Conservation (phyloP, 2,113 vertebrate species). For the Dermatemys mawii region DNA sequence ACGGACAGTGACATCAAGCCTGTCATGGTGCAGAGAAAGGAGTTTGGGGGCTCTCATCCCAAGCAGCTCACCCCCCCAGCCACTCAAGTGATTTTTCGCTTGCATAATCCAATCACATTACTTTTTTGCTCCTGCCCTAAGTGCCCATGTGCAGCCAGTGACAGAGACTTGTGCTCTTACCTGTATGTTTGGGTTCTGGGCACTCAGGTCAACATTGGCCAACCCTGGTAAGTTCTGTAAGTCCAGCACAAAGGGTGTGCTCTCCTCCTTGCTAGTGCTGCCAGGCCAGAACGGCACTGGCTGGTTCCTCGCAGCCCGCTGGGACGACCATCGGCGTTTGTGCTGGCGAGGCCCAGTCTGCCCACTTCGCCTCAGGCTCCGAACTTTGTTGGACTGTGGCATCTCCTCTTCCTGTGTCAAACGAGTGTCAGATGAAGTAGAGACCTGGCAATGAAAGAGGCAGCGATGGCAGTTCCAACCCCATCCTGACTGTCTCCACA, state of each 20-base stretch:
- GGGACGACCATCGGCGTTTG: constrained; percentile 74
- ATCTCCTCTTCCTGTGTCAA: constrained; percentile 61
- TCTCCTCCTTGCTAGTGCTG: constrained; percentile 70
- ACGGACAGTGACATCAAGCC: neutral
- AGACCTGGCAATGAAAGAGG: constrained; percentile 71
- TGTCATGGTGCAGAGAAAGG: neutral
- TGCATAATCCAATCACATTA: neutral
- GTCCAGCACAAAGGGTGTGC: constrained; percentile 85
- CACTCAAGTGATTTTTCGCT: neutral
- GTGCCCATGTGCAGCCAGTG: neutral
- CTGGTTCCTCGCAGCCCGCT: constrained; percentile 53
- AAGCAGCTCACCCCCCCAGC: neutral
- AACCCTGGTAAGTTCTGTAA: constrained; percentile 88
- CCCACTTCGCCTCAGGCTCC: constrained; percentile 62
- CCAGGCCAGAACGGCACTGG: constrained; percentile 54
- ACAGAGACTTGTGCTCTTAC: constrained; percentile 63
- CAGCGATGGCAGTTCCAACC: neutral
- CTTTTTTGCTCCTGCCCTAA: neutral
- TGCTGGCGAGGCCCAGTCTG: constrained; percentile 56
- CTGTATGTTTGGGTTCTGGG: constrained; percentile 94
- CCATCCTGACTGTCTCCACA: neutral
- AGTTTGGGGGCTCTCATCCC: neutral
- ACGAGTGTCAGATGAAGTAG: constrained; percentile 3
- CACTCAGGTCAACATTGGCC: constrained; percentile 84
- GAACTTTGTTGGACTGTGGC: constrained; percentile 72